phyloP scores from a whole-genome alignment of 2,797 vertebrate species.

The Acridotheres tristis region DNA sequence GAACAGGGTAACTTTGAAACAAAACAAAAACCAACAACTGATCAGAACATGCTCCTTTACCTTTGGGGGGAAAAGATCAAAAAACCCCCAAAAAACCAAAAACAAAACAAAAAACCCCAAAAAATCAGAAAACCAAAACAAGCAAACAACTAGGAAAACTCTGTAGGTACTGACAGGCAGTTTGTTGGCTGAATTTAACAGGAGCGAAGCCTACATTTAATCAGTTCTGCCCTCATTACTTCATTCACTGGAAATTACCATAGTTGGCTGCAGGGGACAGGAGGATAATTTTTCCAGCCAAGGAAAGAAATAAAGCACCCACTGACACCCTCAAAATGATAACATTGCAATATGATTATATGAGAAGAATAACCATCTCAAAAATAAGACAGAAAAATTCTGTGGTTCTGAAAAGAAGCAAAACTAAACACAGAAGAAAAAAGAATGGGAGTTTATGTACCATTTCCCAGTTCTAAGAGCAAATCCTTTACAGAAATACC shows the following conservation, averaged over 20 bases:
- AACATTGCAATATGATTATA: background rate
- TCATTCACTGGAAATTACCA: constrained; percentile 56
- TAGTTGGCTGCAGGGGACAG: constrained; percentile 62
- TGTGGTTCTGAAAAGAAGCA: background rate
- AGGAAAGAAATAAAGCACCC: constrained; percentile 53
- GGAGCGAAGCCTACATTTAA: constrained; percentile 47
- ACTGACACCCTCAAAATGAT: background rate
- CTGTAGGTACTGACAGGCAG: background rate
- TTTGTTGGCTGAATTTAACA: constrained; percentile 41
- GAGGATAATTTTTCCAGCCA: constrained; percentile 54
- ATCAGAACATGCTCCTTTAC: background rate
- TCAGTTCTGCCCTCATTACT: constrained; percentile 65
- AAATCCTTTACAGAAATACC: background rate
- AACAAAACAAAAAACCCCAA: background rate
- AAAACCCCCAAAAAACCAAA: background rate
- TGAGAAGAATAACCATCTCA: constrained; percentile 1
- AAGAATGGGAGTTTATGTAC: background rate
- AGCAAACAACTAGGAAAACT: background rate
- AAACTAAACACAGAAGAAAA: constrained; percentile 2
- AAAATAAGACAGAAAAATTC: constrained; percentile 1
- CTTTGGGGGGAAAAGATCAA: background rate
- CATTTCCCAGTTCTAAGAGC: background rate
- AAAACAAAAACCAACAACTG: background rate
- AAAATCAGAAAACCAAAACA: no score
- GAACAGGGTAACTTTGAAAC: background rate